phyloP scores from a whole-genome alignment of 2,113 vertebrate species.

The Eira barbara region DNA sequence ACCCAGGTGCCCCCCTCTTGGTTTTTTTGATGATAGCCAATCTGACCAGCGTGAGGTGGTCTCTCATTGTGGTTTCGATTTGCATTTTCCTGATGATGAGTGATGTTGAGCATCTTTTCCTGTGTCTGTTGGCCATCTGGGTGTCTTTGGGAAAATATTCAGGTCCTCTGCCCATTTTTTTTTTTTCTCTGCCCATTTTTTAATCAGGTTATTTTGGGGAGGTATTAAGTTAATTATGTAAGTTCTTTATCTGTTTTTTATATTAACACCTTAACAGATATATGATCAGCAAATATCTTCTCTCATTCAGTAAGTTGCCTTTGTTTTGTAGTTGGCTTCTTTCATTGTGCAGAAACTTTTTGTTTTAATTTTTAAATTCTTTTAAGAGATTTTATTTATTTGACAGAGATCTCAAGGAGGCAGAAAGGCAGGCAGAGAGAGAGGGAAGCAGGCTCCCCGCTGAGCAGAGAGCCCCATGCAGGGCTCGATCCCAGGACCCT shows the following conservation, averaged over 20 bases:
- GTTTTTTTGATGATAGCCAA: not conserved
- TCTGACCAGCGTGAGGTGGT: not conserved
- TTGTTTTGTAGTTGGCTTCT: not conserved
- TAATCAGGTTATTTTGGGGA: not conserved
- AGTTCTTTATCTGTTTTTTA: not conserved
- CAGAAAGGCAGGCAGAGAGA: too few relatives aligned
- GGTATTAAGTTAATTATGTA: not conserved
- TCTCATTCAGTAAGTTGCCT: not conserved
- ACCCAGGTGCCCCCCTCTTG: not conserved
- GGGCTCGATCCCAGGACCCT: too few relatives aligned
- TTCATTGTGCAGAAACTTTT: not conserved
- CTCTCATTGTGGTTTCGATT: not conserved
- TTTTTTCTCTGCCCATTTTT: not conserved
- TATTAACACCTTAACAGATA: not conserved
- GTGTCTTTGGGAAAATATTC: not conserved
- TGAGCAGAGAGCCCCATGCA: too few relatives aligned
- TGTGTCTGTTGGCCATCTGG: not conserved
- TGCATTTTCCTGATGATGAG: not conserved
- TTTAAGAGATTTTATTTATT: too few relatives aligned
- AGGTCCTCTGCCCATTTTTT: not conserved
- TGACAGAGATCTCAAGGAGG: too few relatives aligned
- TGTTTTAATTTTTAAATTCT: too few relatives aligned
- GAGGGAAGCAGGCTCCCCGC: too few relatives aligned
- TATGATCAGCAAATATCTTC: not conserved
- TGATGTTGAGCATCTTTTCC: not conserved